Conservation (phyloP, 2,888 invertebrate genomes). For the Fissipunctia ypsillon region DNA sequence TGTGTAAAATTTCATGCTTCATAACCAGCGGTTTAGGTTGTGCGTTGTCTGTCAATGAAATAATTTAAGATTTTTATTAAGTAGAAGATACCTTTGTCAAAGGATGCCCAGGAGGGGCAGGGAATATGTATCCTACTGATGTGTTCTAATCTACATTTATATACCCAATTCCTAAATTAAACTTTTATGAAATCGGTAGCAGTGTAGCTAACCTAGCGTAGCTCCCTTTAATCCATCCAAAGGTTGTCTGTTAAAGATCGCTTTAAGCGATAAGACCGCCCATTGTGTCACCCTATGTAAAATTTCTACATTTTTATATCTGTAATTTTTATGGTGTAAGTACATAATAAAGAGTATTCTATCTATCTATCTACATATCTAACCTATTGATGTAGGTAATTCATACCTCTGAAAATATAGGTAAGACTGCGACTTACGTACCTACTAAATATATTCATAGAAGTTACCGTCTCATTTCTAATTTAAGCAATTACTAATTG, state of each 20-base stretch:
- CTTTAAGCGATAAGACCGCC: too few species aligned
- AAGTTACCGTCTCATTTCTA: not conserved
- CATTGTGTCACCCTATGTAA: too few species aligned
- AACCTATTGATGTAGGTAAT: not conserved
- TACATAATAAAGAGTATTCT: too few species aligned
- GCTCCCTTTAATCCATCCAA: too few species aligned
- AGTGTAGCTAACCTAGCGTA: not conserved
- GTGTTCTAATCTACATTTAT: not conserved
- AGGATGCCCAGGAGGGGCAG: not conserved
- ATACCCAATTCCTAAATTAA: not conserved
- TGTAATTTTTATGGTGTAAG: too few species aligned
- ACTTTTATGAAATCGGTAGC: not conserved
- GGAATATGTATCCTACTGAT: not conserved
- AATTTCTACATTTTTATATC: too few species aligned
- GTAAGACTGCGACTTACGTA: not conserved
- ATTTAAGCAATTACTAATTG: not conserved
- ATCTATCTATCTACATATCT: too few species aligned
- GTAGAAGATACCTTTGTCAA: not conserved
- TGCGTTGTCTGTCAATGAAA: not conserved
- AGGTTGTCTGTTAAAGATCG: too few species aligned
- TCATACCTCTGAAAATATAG: too few species aligned
- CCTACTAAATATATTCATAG: not conserved
- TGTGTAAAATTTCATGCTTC: not conserved
- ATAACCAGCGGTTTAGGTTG: not conserved
- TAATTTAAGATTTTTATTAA: not conserved